Percentiles rank a stretch among this genome's conserved stretches.
Evolutionary conservation across 30 jellyfish, hydroid and myxozoan species (phyloP).

Genomic region (Hydra vulgaris): DNA sequence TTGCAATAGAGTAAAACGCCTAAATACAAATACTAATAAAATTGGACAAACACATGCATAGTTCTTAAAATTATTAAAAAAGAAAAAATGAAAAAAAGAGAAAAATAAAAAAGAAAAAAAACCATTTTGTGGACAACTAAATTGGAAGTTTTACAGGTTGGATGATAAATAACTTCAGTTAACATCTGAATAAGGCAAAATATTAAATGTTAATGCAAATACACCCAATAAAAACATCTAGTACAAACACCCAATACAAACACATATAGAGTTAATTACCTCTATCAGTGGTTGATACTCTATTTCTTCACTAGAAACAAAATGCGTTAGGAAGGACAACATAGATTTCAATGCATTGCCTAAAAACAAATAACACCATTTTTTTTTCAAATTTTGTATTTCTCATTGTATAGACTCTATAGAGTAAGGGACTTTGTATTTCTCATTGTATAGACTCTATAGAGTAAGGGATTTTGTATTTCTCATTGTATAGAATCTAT

Average conservation of each 20-base stretch:
- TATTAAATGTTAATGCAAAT: neutral
- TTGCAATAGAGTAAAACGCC: conserved; percentile 93
- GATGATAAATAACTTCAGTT: conserved; percentile 42
- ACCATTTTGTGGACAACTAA: conserved; percentile 79
- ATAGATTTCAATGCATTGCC: conserved; percentile 85
- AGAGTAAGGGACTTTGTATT: no score
- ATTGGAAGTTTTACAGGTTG: conserved; percentile 16
- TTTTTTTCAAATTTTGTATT: no score
- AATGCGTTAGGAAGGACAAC: conserved; percentile 58
- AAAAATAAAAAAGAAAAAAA: no score
- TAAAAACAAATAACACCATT: neutral
- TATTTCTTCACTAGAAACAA: conserved; percentile 44
- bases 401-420: no score
- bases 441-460: no score
- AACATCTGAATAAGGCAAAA: conserved; percentile 30
- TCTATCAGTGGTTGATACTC: neutral
- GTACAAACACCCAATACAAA: neutral
- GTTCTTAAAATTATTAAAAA: no score
- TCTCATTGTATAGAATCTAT: no score
- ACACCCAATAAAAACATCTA: no score
- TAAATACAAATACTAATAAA: neutral
- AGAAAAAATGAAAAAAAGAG: no score
- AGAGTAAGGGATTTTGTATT: no score
- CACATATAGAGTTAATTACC: neutral
- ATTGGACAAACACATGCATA: neutral